A percentile compares a stretch with the other conserved stretches of the same genome.
These are phyloP conservation scores for Athene noctua DNA, from an alignment of 2,113 vertebrate species.

Conservation along the genomic window DNA sequence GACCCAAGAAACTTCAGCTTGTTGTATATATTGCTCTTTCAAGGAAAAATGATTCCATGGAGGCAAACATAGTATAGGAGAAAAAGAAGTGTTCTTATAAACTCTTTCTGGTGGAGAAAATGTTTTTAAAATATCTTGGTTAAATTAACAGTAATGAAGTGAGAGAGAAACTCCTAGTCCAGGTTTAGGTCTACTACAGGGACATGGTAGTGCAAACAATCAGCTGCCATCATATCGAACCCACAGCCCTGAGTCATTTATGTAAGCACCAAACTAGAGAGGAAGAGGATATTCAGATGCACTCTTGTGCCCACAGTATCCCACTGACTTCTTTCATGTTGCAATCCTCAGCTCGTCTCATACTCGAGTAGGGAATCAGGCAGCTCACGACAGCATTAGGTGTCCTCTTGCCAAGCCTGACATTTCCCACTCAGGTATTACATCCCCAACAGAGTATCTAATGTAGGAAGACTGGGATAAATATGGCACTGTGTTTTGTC, in stretches of 20 bases:
- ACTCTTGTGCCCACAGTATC: not conserved
- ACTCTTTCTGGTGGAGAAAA: fast-evolving
- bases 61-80: not conserved
- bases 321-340: not conserved
- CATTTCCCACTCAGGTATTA: not conserved
- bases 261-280: not conserved
- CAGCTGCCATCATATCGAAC: not conserved
- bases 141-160: not conserved
- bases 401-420: not conserved
- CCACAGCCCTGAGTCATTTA: not conserved
- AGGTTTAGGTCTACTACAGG: not conserved
- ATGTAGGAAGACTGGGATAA: not conserved
- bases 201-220: not conserved
- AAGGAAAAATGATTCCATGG: not conserved
- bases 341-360: not conserved
- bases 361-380: not conserved
- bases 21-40: not conserved
- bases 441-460: not conserved
- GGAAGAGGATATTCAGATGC: not conserved
- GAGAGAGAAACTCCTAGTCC: not conserved
- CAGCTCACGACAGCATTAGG: fast-evolving
- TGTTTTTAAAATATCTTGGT: not conserved
- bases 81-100: not conserved
- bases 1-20: not conserved
- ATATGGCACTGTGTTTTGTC: not conserved